phyloP scores from a whole-genome alignment of 2,888 invertebrate genomes.

The Hydrotaea cyrtoneurina region DNA sequence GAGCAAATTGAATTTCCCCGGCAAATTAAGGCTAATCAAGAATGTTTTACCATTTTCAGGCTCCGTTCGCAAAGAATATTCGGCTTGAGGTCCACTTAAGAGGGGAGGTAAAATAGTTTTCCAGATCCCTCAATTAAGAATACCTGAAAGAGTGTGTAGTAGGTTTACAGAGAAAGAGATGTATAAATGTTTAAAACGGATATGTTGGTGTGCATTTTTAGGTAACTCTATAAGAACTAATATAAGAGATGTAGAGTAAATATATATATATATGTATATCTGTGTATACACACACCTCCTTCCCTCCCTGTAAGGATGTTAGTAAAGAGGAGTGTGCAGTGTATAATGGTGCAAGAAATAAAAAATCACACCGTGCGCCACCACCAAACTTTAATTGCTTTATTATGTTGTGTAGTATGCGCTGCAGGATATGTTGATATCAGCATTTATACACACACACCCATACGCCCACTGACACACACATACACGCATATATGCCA shows the following conservation, averaged over 20 bases:
- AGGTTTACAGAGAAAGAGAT: too few relatives aligned
- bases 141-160: background rate
- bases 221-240: background rate
- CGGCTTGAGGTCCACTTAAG: too few relatives aligned
- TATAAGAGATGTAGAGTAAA: background rate
- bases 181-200: too few relatives aligned
- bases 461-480: background rate
- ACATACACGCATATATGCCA: too few relatives aligned
- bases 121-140: background rate
- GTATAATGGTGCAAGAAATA: background rate
- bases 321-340: background rate
- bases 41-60: background rate
- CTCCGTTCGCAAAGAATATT: too few relatives aligned
- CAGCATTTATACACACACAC: slow-evolving; percentile 37
- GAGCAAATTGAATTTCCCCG: background rate
- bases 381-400: slow-evolving; percentile 65
- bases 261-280: background rate
- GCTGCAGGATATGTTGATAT: slow-evolving; percentile 64
- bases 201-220: background rate
- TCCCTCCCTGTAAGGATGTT: too few relatives aligned
- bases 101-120: background rate
- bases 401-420: slow-evolving; percentile 64
- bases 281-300: too few relatives aligned
- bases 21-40: background rate
- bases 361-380: background rate